Conservation (phyloP, 2,113 vertebrate genomes). For the Pterophyllum scalare region DNA sequence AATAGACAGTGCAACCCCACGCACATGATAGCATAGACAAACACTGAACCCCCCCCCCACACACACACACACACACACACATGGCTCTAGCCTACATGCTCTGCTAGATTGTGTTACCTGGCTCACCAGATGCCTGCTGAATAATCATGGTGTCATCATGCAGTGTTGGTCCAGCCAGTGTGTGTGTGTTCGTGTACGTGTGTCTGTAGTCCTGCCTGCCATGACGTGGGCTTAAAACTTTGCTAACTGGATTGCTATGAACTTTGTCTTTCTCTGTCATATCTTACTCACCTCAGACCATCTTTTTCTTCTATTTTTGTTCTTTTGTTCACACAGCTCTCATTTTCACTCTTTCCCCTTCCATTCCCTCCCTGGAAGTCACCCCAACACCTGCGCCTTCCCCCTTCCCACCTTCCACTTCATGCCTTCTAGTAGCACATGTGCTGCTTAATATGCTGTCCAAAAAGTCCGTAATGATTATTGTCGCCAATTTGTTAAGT, state of each 20-base stretch:
- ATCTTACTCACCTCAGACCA: not conserved
- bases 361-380: conserved; percentile 38
- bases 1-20: not conserved
- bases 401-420: conserved; percentile 3
- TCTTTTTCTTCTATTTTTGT: not conserved
- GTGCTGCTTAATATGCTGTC: conserved; percentile 31
- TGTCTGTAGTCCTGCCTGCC: conserved; percentile 17
- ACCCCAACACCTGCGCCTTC: conserved; percentile 56
- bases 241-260: conserved; percentile 39
- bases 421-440: conserved; percentile 25
- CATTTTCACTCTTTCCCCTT: not conserved
- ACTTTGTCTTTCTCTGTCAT: not conserved
- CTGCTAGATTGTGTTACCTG: conserved; percentile 63
- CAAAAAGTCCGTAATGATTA: conserved; percentile 17
- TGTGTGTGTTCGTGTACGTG: conserved; percentile 28
- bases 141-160: conserved; percentile 68
- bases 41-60: conserved; percentile 7
- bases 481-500: conserved; percentile 24
- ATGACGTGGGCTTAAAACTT: conserved; percentile 32
- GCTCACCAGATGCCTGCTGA: conserved; percentile 75
- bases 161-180: conserved; percentile 51
- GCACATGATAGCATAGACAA: not conserved
- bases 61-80: conserved; percentile 27
- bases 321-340: not conserved
- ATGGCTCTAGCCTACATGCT: conserved; percentile 55